These are phyloP conservation scores for Drosophila santomea DNA, from an alignment of 1,140 invertebrate species.

Conservation along the genomic window DNA sequence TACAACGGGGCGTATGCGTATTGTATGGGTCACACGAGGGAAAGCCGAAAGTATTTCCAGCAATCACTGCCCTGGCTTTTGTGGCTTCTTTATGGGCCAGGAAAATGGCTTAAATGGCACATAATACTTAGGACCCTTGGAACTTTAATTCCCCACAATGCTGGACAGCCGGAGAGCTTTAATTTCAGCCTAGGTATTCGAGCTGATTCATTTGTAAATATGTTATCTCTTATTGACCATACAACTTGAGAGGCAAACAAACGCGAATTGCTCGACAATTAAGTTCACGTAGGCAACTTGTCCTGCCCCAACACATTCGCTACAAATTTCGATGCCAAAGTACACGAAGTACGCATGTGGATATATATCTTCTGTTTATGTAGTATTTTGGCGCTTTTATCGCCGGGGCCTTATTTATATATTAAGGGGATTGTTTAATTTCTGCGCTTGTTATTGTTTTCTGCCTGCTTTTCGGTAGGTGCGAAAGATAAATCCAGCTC, in stretches of 20 bases:
- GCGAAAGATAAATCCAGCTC: constrained; percentile 62
- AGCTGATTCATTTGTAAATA: constrained; percentile 34
- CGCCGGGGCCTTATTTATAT: constrained; percentile 62
- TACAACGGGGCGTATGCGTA: constrained; percentile 71
- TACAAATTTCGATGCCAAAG: neutral
- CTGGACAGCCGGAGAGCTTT: constrained; percentile 9
- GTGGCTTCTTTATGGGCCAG: constrained; percentile 35
- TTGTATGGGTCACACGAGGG: constrained; percentile 47
- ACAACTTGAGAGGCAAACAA: constrained; percentile 64
- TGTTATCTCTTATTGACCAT: constrained; percentile 23
- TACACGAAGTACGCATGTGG: neutral
- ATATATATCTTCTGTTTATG: constrained; percentile 6
- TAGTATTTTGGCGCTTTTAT: constrained; percentile 15
- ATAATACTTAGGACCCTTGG: constrained; percentile 35
- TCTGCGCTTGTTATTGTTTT: constrained; percentile 21
- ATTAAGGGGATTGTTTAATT: constrained; percentile 65
- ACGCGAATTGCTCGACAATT: constrained; percentile 62
- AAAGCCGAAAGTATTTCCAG: constrained; percentile 22
- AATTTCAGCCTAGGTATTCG: constrained; percentile 9
- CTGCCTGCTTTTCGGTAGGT: constrained; percentile 50
- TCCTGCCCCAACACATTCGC: constrained; percentile 27
- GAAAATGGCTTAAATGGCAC: constrained; percentile 37
- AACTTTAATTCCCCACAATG: constrained; percentile 22
- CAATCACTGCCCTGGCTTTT: constrained; percentile 36
- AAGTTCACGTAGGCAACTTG: constrained; percentile 51